Evolutionary conservation across 2,797 vertebrate species (phyloP).

Genomic region (Manis javanica): DNA sequence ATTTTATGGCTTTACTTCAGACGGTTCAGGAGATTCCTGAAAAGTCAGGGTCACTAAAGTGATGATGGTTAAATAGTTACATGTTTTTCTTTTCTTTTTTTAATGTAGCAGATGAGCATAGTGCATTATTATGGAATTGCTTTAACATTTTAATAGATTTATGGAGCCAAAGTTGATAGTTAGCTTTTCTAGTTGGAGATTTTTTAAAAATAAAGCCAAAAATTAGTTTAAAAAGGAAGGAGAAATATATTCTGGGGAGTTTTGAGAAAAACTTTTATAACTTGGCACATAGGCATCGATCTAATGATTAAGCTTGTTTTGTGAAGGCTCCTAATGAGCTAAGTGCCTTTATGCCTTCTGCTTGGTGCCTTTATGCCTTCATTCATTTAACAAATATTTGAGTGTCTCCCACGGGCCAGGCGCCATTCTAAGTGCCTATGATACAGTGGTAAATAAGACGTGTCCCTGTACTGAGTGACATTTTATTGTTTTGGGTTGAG

Average conservation of each 20-base stretch:
- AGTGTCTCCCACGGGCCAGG: background rate
- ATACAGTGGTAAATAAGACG: background rate
- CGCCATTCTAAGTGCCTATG: background rate
- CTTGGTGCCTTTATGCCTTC: background rate
- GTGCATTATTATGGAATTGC: background rate
- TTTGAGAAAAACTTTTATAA: conserved; percentile 45
- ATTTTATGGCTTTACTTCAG: background rate
- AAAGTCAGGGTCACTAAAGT: conserved; percentile 22
- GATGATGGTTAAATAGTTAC: background rate
- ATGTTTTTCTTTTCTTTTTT: background rate
- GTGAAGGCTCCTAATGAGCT: background rate
- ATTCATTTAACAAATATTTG: conserved; percentile 44
- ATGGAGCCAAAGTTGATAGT: background rate
- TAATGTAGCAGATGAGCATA: background rate
- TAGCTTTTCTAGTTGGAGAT: background rate
- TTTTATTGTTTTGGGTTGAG: conserved; percentile 72
- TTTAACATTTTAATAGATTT: conserved; percentile 16
- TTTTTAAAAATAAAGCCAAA: conserved; percentile 5
- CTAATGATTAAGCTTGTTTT: background rate
- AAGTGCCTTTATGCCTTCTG: background rate
- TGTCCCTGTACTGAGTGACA: conserved; percentile 1
- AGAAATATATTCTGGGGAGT: conserved; percentile 18
- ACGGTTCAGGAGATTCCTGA: background rate
- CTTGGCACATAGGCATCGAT: background rate
- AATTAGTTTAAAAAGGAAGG: conserved; percentile 8